Evolutionary conservation across 2,888 invertebrate species (phyloP), one percentile per base, ranked within the genome.

Genomic region (Clanis bilineata): DNA sequence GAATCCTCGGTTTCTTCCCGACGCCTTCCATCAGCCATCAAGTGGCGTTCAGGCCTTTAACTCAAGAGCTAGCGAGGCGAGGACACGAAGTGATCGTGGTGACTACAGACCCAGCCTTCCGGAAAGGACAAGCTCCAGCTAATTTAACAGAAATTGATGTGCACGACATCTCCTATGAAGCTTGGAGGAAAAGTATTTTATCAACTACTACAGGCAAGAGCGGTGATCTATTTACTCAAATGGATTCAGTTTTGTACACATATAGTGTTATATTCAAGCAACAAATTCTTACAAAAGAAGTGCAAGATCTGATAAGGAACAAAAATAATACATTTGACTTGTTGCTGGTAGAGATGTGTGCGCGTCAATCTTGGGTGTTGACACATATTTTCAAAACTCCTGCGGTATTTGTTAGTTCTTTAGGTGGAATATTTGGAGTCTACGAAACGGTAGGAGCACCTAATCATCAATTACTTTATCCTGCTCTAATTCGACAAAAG

Each of bases 1-100:
- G 62, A 61, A 76, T 77, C 12, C 54, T 78, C 5, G 72, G 61
- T 10, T 66, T 89, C 0, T 76, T 86, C 44, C 82, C 92, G 0
- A 69, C 73, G 2, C 83, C 92, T 0, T 87, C 90, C 0, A 79
- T 89, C 36, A 93, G 92, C 57, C 93, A 93, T 63, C 92, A 92
- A 71, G 72, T 88, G 0, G 83, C 87, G 0, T 91, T 82, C 59
- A 75, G 85, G 15, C 74, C 82, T 1, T 58, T 93, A 2, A 80
- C 80, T 7, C 73, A 80, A 1, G 88, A 87, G 45, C 68, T 93
- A 12, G 79, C 80, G 0, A 80, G 68, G 51, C 76, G 86, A 12
- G 93, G 92, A 0, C 93, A 93, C 60, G 79, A 93, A 56, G 68
- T 93, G 0, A 77, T 83, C 0, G 74, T 90, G 0, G 66, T 92